Conservation (phyloP, 2,113 vertebrate species). For the Ploceus nigricollis region DNA sequence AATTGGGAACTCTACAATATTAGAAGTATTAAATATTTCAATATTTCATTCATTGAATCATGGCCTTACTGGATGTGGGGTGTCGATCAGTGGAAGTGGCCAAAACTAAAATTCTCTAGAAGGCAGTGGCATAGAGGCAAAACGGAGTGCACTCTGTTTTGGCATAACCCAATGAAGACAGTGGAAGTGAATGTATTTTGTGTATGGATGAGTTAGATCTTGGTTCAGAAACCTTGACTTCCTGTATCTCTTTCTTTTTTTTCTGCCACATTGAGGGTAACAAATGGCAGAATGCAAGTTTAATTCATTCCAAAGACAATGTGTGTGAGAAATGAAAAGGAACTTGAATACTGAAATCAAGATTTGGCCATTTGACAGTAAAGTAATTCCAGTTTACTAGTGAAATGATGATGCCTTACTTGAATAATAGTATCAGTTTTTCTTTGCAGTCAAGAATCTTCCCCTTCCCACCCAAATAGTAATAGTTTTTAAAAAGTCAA, state of each 20-base stretch:
- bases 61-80: neutral
- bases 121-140: neutral
- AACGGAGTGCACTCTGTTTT: neutral
- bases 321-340: rapidly evolving
- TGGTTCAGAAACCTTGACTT: neutral
- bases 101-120: neutral
- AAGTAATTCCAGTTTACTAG: neutral
- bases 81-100: neutral
- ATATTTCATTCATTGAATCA: neutral
- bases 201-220: neutral
- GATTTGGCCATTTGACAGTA: neutral
- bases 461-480: neutral
- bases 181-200: neutral
- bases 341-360: neutral
- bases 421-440: neutral
- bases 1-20: neutral
- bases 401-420: neutral
- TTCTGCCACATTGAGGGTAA: neutral
- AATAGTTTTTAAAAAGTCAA: neutral
- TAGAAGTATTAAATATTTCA: neutral
- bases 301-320: neutral
- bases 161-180: neutral
- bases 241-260: neutral
- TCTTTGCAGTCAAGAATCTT: neutral
- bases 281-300: neutral